phyloP scores from a whole-genome alignment of 2,113 vertebrate species.

The Crocuta crocuta region DNA sequence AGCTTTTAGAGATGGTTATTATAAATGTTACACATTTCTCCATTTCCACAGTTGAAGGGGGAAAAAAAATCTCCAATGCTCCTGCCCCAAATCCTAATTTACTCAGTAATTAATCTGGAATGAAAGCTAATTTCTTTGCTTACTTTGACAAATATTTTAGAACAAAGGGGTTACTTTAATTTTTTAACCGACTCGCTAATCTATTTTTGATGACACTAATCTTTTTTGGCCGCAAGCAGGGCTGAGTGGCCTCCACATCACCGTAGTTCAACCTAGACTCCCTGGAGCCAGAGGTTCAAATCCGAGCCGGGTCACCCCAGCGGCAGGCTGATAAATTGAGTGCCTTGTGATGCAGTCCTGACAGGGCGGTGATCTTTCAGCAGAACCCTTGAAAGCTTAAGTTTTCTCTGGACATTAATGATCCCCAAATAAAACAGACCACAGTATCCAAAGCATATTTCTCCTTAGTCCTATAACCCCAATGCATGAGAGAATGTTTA shows the following conservation, averaged over 20 bases:
- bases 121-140: conserved; percentile 82
- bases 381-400: conserved; percentile 76
- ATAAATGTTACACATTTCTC: conserved; percentile 63
- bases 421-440: conserved; percentile 77
- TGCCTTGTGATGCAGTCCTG: conserved; percentile 74
- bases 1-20: conserved; percentile 29
- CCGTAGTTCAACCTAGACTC: conserved; percentile 80
- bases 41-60: conserved; percentile 44
- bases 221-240: conserved; percentile 78
- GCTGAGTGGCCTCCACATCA: conserved; percentile 73
- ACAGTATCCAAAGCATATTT: conserved; percentile 62
- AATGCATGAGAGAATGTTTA: conserved; percentile 68
- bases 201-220: conserved; percentile 83
- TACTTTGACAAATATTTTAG: conserved; percentile 81
- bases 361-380: conserved; percentile 76
- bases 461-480: conserved; percentile 56
- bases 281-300: conserved; percentile 84
- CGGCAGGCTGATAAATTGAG: conserved; percentile 80
- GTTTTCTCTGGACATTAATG: conserved; percentile 78
- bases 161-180: conserved; percentile 78
- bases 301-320: conserved; percentile 75
- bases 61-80: conserved; percentile 33
- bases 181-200: conserved; percentile 79
- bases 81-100: conserved; percentile 74
- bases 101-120: conserved; percentile 80